Evolutionary conservation across 2,888 invertebrate genomes (phyloP), one percentile per base, ranked within the genome.

Genomic region (Drosophila niveifrons): DNA sequence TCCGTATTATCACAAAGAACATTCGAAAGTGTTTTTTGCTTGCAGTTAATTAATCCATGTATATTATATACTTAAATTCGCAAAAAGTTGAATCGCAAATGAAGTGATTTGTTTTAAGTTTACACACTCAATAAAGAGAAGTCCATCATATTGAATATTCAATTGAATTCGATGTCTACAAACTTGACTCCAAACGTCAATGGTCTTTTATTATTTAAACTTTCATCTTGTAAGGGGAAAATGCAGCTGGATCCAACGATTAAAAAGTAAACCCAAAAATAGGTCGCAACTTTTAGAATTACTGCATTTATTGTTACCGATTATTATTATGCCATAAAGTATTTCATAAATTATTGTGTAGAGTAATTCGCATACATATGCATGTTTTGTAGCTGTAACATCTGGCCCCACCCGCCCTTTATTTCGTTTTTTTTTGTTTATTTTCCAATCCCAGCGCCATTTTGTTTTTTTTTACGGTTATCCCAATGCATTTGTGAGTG

Each of bases 321-420:
- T n/a, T n/a, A 51, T 83, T 71, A 67, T 57, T 71, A 56, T 78
- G 78, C 64, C 59, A 78, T 78, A 83, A 82, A 78, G 78, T 82
- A 69, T 66, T 68, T 65, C 70, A 77, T 80, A 72, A 82, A 72
- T 80, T 84, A 75, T 81, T 81, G 72, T 84, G 59, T 72, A 67
- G 82, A 84, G 65, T 58, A 51, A 53, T 62, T 70, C 47, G 55
- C 68, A 41, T 61, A 57, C 52, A 61, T 72, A 53, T 72, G 52
- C 43, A 62, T 64, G 71, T 47, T 17, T 61, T 61, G 31, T 53
- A 53, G 57, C 56, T 67, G 34, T 23, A 15, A 17, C 17, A 36
- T 59, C 23, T 28, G n/a, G n/a, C 47, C 47, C 59, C 31, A 41
- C 43, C 53, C 34, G 23, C 23, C 23, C 23, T 23, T 23, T 23